Evolutionary conservation across 2,888 invertebrate species (phyloP).

Genomic region (Ophion ellenae): DNA sequence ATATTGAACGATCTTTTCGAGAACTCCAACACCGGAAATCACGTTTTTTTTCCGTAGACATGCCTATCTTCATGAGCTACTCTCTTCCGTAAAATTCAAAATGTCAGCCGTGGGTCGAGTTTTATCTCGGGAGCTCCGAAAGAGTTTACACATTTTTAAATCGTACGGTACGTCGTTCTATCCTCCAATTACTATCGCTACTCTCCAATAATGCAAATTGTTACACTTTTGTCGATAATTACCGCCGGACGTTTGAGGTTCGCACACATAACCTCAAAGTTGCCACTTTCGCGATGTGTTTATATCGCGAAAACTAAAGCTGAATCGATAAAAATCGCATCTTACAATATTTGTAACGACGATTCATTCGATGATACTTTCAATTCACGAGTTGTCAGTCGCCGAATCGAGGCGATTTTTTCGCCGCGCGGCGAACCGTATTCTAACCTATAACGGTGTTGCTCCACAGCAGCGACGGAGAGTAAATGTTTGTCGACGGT

Average conservation of each 20-base stretch:
- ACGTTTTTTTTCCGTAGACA: background rate
- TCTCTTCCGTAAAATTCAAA: conserved; percentile 43
- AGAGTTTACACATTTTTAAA: conserved; percentile 68
- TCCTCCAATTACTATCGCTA: background rate
- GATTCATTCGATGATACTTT: background rate
- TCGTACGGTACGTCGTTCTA: conserved; percentile 58
- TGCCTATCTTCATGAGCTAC: background rate
- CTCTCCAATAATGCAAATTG: background rate
- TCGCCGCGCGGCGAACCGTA: background rate
- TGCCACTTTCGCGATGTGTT: background rate
- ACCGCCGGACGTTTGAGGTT: background rate
- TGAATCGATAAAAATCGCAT: background rate
- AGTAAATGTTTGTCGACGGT: conserved; percentile 59
- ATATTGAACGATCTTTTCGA: background rate
- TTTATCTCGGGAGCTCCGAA: conserved; percentile 62
- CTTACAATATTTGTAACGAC: background rate
- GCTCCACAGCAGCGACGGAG: conserved; percentile 51
- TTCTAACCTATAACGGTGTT: background rate
- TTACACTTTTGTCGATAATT: background rate
- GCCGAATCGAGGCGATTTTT: background rate
- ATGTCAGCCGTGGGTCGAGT: conserved; percentile 72
- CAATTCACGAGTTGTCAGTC: conserved; percentile 19
- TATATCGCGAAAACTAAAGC: background rate
- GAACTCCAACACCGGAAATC: background rate
- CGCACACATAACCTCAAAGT: conserved; percentile 45